Percentiles rank a stretch among this genome's conserved stretches.
Conservation (phyloP, 2,113 vertebrate species). For the Austrofundulus limnaeus region DNA sequence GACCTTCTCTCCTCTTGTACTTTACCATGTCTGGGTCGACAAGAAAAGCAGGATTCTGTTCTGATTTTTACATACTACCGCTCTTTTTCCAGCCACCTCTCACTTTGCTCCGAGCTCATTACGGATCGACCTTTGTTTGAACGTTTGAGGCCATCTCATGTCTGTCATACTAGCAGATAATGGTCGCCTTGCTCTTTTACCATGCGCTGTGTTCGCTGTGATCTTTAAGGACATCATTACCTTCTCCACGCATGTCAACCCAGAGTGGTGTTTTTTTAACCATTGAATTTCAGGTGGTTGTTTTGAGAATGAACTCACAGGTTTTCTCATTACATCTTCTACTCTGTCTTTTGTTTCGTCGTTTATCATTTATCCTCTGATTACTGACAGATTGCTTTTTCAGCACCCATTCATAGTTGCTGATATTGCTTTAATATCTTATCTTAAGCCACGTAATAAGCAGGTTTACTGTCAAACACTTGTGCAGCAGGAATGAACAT, state of each 20-base stretch:
- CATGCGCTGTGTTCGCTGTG: slow-evolving; percentile 46
- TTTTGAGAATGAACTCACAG: neutral
- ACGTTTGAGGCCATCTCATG: slow-evolving; percentile 46
- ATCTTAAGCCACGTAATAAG: slow-evolving; percentile 42
- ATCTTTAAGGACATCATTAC: slow-evolving; percentile 68
- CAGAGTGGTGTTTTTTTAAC: slow-evolving; percentile 11
- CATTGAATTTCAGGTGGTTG: slow-evolving; percentile 9
- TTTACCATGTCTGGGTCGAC: slow-evolving; percentile 6
- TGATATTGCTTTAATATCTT: slow-evolving; percentile 51
- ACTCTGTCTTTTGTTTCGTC: neutral
- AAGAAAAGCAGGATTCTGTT: slow-evolving; percentile 28
- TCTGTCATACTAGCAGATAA: slow-evolving; percentile 56
- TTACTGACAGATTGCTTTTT: slow-evolving; percentile 34
- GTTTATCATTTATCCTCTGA: slow-evolving; percentile 13
- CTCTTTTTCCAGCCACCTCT: slow-evolving; percentile 19
- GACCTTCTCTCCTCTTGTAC: slow-evolving; percentile 29
- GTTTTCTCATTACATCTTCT: slow-evolving; percentile 2
- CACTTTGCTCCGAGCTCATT: slow-evolving; percentile 41
- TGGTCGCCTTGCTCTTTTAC: slow-evolving; percentile 57
- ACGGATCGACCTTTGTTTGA: slow-evolving; percentile 48
- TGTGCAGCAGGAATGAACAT: slow-evolving; percentile 59
- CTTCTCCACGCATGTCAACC: slow-evolving; percentile 23
- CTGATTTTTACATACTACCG: slow-evolving; percentile 32
- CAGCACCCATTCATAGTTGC: slow-evolving; percentile 35
- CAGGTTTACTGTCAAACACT: slow-evolving; percentile 56